Conservation (phyloP, 2,797 vertebrate species). For the Naso thynnoides region DNA sequence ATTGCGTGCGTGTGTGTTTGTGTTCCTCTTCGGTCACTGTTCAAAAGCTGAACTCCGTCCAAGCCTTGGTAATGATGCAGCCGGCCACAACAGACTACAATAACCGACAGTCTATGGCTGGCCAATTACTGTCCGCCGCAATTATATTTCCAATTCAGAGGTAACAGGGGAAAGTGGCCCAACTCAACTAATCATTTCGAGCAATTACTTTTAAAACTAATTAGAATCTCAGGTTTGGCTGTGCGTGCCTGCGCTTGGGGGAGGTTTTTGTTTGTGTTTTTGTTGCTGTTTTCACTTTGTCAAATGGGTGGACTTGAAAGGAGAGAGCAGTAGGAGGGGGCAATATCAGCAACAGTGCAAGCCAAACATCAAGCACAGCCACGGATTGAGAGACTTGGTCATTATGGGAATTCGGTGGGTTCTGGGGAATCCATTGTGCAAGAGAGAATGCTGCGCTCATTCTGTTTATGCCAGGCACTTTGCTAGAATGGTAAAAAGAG, state of each 20-base stretch:
- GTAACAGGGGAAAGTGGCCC: conserved; percentile 83
- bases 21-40: conserved; percentile 81
- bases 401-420: conserved; percentile 70
- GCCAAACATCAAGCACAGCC: conserved; percentile 73
- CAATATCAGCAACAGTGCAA: conserved; percentile 73
- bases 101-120: conserved; percentile 83
- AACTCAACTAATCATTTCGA: conserved; percentile 87
- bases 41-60: conserved; percentile 84
- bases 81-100: conserved; percentile 84
- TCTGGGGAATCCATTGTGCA: conserved; percentile 63
- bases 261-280: conserved; percentile 82
- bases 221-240: conserved; percentile 83
- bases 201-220: conserved; percentile 88
- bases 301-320: conserved; percentile 76
- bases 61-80: conserved; percentile 84
- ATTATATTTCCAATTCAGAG: conserved; percentile 88
- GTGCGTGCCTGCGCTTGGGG: conserved; percentile 74
- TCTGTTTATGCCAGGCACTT: conserved; percentile 58
- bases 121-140: conserved; percentile 85
- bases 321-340: conserved; percentile 60
- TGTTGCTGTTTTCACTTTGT: conserved; percentile 83
- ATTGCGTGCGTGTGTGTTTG: conserved; percentile 85
- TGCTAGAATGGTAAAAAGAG: conserved; percentile 66
- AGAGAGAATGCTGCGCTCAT: conserved; percentile 58
- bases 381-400: conserved; percentile 69